These are phyloP conservation scores for Abrostola tripartita DNA, from an alignment of 2,888 invertebrate species.

Conservation along the genomic window DNA sequence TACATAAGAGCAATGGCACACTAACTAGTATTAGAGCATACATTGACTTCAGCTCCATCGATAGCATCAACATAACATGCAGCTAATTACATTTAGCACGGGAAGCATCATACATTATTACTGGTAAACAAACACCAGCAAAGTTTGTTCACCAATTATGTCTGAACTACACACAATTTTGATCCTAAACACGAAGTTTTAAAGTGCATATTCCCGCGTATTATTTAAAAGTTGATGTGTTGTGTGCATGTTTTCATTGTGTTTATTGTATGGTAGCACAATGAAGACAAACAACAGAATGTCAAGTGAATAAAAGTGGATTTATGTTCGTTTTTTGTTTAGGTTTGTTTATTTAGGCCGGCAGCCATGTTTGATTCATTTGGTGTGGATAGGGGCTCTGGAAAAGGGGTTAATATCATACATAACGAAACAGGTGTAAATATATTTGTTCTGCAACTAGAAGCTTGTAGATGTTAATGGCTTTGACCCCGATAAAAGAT, in stretches of 20 bases:
- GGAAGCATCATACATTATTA: slow-evolving; percentile 30
- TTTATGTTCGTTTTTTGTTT: slow-evolving; percentile 26
- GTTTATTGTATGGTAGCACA: slow-evolving; percentile 10
- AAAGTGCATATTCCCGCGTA: background rate
- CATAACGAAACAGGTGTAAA: too few species aligned
- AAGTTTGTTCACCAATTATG: slow-evolving; percentile 24
- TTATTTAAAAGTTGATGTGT: slow-evolving; percentile 1
- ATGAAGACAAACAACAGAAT: slow-evolving; percentile 35
- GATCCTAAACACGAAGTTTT: slow-evolving; percentile 5
- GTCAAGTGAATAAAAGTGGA: slow-evolving; percentile 15
- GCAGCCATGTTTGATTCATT: background rate
- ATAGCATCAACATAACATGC: slow-evolving; percentile 27
- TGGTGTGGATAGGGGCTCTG: too few species aligned
- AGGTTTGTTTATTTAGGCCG: background rate
- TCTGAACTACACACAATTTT: slow-evolving; percentile 8
- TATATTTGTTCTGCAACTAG: too few species aligned
- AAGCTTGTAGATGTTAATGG: too few species aligned
- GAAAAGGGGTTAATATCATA: too few species aligned
- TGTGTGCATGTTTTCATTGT: slow-evolving; percentile 20
- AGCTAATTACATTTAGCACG: slow-evolving; percentile 31
- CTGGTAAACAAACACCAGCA: slow-evolving; percentile 25
- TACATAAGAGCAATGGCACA: too few species aligned
- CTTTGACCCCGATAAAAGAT: too few species aligned
- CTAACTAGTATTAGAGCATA: too few species aligned
- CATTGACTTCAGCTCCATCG: background rate